These are phyloP conservation scores for Conger conger DNA, from an alignment of 2,113 vertebrate genomes.

Conservation along the genomic window DNA sequence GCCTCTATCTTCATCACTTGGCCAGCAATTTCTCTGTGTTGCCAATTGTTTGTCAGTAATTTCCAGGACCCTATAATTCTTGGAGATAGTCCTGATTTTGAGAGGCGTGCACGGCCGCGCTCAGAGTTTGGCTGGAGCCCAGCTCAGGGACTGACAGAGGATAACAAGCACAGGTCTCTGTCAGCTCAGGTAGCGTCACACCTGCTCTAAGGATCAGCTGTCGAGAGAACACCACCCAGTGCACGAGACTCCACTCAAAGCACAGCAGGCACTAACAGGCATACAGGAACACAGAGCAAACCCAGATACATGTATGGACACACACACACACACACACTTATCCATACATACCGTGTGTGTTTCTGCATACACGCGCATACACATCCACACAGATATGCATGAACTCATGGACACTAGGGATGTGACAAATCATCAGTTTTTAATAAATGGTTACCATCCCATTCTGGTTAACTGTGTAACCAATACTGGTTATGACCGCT, in stretches of 20 bases:
- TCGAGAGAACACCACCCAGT: not conserved
- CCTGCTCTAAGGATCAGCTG: conserved; percentile 4
- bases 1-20: too few relatives aligned
- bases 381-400: not conserved
- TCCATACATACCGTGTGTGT: conserved; percentile 7
- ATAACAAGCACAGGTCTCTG: not conserved
- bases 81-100: not conserved
- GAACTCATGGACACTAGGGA: not conserved
- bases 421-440: too few relatives aligned
- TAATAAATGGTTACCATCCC: too few relatives aligned
- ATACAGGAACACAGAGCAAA: not conserved
- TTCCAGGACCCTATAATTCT: not conserved
- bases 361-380: too few relatives aligned
- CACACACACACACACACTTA: not conserved
- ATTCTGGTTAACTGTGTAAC: too few relatives aligned
- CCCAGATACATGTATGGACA: not conserved
- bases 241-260: not conserved
- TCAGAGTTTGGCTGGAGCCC: not conserved
- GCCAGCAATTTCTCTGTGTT: not conserved
- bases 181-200: not conserved
- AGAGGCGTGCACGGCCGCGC: not conserved
- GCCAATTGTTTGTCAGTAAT: not conserved
- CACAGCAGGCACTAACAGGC: conserved; percentile 3
- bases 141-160: not conserved
- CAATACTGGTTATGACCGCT: too few relatives aligned